These are phyloP conservation scores for Valencia hispanica DNA, from an alignment of 2,797 vertebrate species.

Conservation along the genomic window DNA sequence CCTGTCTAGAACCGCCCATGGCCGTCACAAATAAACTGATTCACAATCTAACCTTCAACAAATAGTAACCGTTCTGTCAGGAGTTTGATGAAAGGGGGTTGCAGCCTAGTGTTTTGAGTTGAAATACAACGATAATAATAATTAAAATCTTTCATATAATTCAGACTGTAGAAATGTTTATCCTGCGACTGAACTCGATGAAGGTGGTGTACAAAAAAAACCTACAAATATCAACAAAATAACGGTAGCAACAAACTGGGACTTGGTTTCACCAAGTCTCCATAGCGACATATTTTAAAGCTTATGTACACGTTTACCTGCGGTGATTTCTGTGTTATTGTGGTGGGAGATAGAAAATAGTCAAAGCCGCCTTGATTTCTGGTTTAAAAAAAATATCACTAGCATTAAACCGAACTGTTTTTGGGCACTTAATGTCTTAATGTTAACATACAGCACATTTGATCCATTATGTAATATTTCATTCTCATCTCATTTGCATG, in stretches of 20 bases:
- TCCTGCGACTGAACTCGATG: too few species aligned
- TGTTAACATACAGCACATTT: constrained; percentile 36
- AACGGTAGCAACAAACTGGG: background rate
- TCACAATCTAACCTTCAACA: background rate
- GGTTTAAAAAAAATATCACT: constrained; percentile 49
- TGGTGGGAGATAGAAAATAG: constrained; percentile 16
- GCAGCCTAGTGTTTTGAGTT: background rate
- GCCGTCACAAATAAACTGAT: background rate
- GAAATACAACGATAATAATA: background rate
- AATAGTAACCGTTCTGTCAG: background rate
- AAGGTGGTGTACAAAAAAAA: background rate
- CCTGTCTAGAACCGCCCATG: too few species aligned
- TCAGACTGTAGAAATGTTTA: too few species aligned
- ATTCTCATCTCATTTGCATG: constrained; percentile 70
- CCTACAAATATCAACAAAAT: too few species aligned
- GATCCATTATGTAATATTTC: constrained; percentile 67
- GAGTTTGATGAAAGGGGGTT: background rate
- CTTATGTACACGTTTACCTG: background rate
- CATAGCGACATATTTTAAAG: background rate
- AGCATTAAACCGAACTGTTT: constrained; percentile 41
- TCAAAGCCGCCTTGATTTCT: constrained; percentile 36
- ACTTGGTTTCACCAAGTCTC: background rate
- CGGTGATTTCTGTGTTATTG: background rate
- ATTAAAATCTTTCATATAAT: background rate
- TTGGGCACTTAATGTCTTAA: constrained; percentile 60